phyloP scores from a whole-genome alignment of 2,797 vertebrate genomes.

The Octomys mimax region DNA sequence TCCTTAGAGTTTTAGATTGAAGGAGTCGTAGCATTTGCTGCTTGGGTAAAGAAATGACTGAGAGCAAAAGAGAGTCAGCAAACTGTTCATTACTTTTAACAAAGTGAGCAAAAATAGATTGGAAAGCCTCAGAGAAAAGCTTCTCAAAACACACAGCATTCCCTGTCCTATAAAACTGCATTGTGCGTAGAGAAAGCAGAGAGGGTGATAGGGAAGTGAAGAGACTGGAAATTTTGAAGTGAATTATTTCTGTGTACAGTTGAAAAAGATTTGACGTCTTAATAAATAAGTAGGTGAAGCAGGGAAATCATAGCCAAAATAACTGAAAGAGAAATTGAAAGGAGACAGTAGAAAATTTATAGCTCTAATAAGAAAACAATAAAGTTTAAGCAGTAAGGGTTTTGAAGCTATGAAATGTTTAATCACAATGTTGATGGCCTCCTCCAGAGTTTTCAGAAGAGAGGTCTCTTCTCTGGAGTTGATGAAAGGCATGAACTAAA shows the following conservation, averaged over 20 bases:
- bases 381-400: not conserved
- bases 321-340: slow-evolving; percentile 43
- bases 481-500: not conserved
- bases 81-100: not conserved
- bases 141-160: not conserved
- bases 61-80: not conserved
- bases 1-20: not conserved
- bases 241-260: slow-evolving; percentile 14
- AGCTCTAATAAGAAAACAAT: slow-evolving; percentile 45
- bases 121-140: not conserved
- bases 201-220: not conserved
- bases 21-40: not conserved
- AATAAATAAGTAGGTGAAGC: not conserved
- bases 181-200: not conserved
- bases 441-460: not conserved
- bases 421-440: not conserved
- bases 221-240: not conserved
- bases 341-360: not conserved
- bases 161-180: not conserved
- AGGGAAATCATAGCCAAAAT: slow-evolving; percentile 15
- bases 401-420: slow-evolving; percentile 34
- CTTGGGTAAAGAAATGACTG: not conserved
- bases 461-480: not conserved
- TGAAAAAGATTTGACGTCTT: slow-evolving; percentile 10
- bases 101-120: not conserved